Base-by-base conservation (phyloP, 2,113 vertebrate genomes). In the Trochalopteron elliotii region DNA sequence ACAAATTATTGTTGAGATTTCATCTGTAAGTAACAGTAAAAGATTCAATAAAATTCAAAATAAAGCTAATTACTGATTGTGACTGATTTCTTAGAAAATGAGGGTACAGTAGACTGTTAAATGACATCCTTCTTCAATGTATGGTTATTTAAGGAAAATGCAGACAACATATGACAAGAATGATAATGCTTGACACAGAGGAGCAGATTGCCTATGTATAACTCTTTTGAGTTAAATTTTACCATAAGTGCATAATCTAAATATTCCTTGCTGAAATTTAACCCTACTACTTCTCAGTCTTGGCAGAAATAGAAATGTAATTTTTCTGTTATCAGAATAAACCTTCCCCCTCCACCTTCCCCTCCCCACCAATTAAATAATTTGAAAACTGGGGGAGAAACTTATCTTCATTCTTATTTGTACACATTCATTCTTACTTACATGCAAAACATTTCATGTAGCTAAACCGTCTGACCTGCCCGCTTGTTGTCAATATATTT, bases 291-390 rank as follows among this genome's bases (percentile, higher is more conserved):
- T 57, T 72, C 23, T 80, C 40, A 69, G 1, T 11, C 30, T 52
- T 40, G 24, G 18, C 22, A 87, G n/a, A 77, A 67, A 74, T 3
- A 52, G 42, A 31, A 83, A 64, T 17, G 12, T n/a, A 47, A 20
- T 19, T 57, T 74, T 78, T 77, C 45, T 74, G 10, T 37, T 50
- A 15, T 23, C 16, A 42, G 11, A 79, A 79, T 50, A 30, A 79
- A 12, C 12, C 0, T 14, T 39, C 3, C 8, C 4, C 18, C 12
- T 3, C n/a, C 15, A 45, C 27, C 33, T 8, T 28, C 2, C 33
- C 27, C 47, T 30, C 4, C 11, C 7, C 5, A 2, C 4, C 44
- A 44, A 33, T 17, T 35, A 50, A 74, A 45, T 53, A 71, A 3
- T n/a, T 55, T 52, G 16, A 44, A 83, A 90, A 23, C 1, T 22